These are phyloP conservation scores for Polia nebulosa DNA, from an alignment of 2,888 invertebrate genomes.

Conservation along the genomic window DNA sequence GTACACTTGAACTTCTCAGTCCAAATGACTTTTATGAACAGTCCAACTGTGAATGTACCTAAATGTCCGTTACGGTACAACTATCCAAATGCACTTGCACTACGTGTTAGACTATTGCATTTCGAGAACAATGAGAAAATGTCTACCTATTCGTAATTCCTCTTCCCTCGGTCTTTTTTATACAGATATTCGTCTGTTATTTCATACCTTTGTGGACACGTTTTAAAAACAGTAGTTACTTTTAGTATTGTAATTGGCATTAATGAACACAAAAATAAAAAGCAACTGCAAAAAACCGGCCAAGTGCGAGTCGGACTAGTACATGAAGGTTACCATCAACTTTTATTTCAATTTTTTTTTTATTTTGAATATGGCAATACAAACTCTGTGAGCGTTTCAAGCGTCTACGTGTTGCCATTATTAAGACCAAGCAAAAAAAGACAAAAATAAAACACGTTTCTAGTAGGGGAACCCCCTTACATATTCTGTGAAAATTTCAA, in stretches of 20 bases:
- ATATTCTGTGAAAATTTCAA: no score
- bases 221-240: background rate
- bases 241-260: background rate
- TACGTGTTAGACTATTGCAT: slow-evolving; percentile 4
- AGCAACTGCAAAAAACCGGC: background rate
- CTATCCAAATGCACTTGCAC: background rate
- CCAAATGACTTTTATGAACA: slow-evolving; percentile 16
- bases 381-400: no score
- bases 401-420: no score
- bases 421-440: no score
- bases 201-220: background rate
- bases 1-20: slow-evolving; percentile 10
- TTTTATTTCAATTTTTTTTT: no score
- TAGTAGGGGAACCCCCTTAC: no score
- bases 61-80: background rate
- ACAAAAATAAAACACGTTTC: no score
- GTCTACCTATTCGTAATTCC: background rate
- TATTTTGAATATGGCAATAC: no score
- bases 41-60: background rate
- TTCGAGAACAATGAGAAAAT: slow-evolving; percentile 2
- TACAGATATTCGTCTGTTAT: background rate
- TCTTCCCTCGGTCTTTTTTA: background rate
- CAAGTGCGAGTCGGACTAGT: no score
- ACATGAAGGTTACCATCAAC: no score
- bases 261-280: background rate